Base-by-base conservation (phyloP, 2,888 invertebrate genomes). In the Trichopria drosophilae region DNA sequence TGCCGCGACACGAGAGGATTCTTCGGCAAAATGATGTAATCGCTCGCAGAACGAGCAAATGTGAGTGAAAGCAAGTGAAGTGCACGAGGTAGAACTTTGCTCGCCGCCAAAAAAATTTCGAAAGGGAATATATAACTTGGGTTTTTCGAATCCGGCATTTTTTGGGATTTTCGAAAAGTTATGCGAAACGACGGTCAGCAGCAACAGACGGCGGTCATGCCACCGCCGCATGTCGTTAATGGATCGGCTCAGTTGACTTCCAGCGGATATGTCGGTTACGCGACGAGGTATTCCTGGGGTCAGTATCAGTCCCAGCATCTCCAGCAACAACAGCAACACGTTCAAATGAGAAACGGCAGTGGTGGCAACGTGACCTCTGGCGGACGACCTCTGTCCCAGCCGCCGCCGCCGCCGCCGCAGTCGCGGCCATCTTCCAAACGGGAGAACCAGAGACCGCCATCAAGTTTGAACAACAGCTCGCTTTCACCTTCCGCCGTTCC, bases 261-360 rank as follows among this genome's bases (percentile, higher is more conserved):
- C 79, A 81, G 71, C 77, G 80, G 61, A 77, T 81, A 59, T 76
- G 80, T 64, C 75, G 80, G 55, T 76, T 79, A 81, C 61, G 79
- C 80, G 77, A 64, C 68, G 22, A 71, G 75, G 45, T 70, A 71
- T 53, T 66, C 72, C 51, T 81, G 81, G 62, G 80, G 65, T 73
- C 82, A 68, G 76, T 79, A 53, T 78, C 81, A 53, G 77, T 51
- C 62, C 16, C 58, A 61, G 44, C 60, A 44, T 55, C 55, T 31
- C n/a, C n/a, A n/a, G n/a, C n/a, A n/a, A n/a, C n/a, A n/a, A n/a
- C 49, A 55, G 48, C 57, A 62, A 24, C n/a, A n/a, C n/a, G n/a
- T n/a, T n/a, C n/a, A n/a, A n/a, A n/a, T n/a, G 46, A 54, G 43
- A 50, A 55, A 13, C 55, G 45, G 5, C 57, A 60, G 42, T 53